Evolutionary conservation across 2,888 invertebrate species (phyloP), one percentile per base, ranked within the genome.

Genomic region (Itoplectis maculator): DNA sequence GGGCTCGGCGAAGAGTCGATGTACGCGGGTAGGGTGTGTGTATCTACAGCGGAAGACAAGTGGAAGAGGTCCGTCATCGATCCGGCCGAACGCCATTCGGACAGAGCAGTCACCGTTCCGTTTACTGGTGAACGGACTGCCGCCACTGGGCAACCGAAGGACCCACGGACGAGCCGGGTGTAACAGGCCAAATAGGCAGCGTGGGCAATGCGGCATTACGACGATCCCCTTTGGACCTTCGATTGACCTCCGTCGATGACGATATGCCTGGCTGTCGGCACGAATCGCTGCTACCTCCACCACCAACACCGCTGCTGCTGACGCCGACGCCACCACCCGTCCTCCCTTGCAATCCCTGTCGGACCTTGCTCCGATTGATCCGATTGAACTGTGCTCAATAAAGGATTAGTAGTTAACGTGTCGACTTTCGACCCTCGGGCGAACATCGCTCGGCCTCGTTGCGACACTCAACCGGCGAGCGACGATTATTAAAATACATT

Each of bases 11-110:
- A 75, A 72, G 49, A 68, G 47, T n/a, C 42, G 23, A 63, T 73
- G 42, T 29, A 42, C 59, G n/a, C 47, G 29, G 56, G 37, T 11
- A 23, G 49, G 56, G 20, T 13, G 9, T 47, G 42, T 29, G 29
- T 29, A 45, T 66, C 56, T 40, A 23, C 20, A 45, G n/a, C 69
- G 42, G 73, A 78, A 76, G 81, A 83, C 77, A 77, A 82, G 84
- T 83, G 81, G 77, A 81, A 80, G 75, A 59, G 54, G 35, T 29
- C 37, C 59, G 78, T 84, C 82, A 85, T 80, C 79, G 79, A 85
- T 81, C 85, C 59, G 15, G 23, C 15, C 47, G 63, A 37, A 63
- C 49, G 70, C 68, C 79, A 68, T 84, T 81, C 49, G 72, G 63
- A 79, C 56, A 42, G 69, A 37, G 45, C 75, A 66, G 73, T 69